Conservation (phyloP, 2,113 vertebrate genomes). For the Myxocyprinus asiaticus region DNA sequence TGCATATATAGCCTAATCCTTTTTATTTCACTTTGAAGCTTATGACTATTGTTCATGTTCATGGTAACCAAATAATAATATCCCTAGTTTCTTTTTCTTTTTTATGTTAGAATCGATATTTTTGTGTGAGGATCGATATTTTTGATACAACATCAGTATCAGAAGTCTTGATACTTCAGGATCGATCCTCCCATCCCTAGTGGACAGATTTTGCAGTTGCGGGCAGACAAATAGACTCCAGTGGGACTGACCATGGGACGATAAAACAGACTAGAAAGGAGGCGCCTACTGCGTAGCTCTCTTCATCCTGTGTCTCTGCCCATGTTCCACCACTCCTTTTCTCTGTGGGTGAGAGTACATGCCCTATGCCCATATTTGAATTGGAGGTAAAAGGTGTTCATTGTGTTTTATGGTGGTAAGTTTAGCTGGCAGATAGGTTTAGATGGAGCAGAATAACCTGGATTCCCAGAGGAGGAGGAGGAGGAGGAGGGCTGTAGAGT, state of each 20-base stretch:
- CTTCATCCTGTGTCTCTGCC: neutral
- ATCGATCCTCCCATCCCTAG: too few relatives aligned
- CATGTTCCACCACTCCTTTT: neutral
- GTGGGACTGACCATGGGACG: conserved; percentile 12
- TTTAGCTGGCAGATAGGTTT: conserved; percentile 5
- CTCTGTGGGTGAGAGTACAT: neutral
- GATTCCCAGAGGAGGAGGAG: neutral
- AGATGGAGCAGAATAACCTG: conserved; percentile 14
- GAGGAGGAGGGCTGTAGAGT: conserved; percentile 7
- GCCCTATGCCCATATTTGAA: neutral
- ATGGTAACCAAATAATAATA: too few relatives aligned
- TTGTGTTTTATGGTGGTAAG: neutral
- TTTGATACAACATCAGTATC: too few relatives aligned
- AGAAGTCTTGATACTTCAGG: too few relatives aligned
- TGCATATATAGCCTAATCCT: too few relatives aligned
- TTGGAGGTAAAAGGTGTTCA: conserved; percentile 15
- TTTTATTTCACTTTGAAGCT: too few relatives aligned
- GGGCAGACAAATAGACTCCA: conserved; percentile 40
- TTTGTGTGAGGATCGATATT: too few relatives aligned
- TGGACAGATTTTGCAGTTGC: conserved; percentile 28
- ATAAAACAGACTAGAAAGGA: conserved; percentile 14
- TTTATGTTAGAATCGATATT: too few relatives aligned
- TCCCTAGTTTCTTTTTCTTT: too few relatives aligned
- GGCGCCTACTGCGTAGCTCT: conserved; percentile 5
- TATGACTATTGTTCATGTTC: too few relatives aligned